Percentiles rank a stretch among this genome's conserved stretches.
Conservation (phyloP, 2,797 vertebrate species). For the Onychomys torridus region DNA sequence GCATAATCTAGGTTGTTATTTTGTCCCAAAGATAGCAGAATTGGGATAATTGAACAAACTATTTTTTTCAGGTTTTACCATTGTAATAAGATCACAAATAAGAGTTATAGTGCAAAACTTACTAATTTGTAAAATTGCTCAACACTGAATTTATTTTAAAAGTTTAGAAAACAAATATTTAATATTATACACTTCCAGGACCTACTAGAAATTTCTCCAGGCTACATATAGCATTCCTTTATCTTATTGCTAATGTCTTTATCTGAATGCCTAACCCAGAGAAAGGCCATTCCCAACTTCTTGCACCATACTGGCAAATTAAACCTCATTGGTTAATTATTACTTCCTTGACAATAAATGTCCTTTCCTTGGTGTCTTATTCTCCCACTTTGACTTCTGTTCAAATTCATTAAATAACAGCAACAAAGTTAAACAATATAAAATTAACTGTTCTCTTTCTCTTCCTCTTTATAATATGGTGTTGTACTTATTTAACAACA, state of each 20-base stretch:
- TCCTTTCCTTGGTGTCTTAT: neutral
- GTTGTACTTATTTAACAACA: slow-evolving; percentile 15
- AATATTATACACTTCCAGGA: neutral
- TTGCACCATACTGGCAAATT: neutral
- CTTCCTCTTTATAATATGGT: neutral
- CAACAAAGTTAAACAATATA: slow-evolving; percentile 2
- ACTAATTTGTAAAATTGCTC: slow-evolving; percentile 65
- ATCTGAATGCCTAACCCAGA: slow-evolving; percentile 38
- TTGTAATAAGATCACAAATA: slow-evolving; percentile 65
- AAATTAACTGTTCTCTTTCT: slow-evolving; percentile 27
- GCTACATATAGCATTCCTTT: neutral
- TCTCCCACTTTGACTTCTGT: slow-evolving; percentile 17
- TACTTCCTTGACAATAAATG: neutral
- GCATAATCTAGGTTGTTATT: slow-evolving; percentile 74
- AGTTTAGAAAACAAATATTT: slow-evolving; percentile 71
- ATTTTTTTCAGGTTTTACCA: slow-evolving; percentile 73
- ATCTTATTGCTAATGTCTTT: neutral
- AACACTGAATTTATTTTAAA: slow-evolving; percentile 65
- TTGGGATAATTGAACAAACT: slow-evolving; percentile 79
- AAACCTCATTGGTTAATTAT: slow-evolving; percentile 1
- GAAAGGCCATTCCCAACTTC: slow-evolving; percentile 13
- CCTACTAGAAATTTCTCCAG: neutral
- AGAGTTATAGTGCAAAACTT: slow-evolving; percentile 68
- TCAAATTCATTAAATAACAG: slow-evolving; percentile 6
- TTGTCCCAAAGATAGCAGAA: slow-evolving; percentile 72